Percentiles rank a stretch among this genome's conserved stretches.
These are phyloP conservation scores for Ericerus pela DNA, from an alignment of 1,140 invertebrate species.

Conservation along the genomic window DNA sequence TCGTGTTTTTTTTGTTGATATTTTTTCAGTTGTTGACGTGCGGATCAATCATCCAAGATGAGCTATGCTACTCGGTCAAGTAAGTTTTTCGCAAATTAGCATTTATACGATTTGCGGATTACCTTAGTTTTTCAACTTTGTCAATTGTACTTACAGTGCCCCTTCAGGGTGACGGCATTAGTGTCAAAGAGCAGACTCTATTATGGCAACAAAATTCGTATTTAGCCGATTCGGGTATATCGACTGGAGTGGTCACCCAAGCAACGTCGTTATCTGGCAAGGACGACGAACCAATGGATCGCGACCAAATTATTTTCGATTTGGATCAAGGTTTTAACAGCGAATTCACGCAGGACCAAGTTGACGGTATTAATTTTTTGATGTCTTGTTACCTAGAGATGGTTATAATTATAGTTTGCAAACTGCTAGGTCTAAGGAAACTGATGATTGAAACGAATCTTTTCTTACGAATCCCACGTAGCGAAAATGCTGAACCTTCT, in stretches of 20 bases:
- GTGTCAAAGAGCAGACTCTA: slow-evolving; percentile 72
- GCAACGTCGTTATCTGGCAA: slow-evolving; percentile 77
- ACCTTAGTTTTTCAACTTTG: neutral
- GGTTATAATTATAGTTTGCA: neutral
- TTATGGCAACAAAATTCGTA: slow-evolving; percentile 25
- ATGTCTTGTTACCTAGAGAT: too few relatives aligned
- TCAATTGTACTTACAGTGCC: too few relatives aligned
- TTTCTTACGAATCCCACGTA: too few relatives aligned
- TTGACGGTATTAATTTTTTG: slow-evolving; percentile 77
- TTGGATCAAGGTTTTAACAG: slow-evolving; percentile 75
- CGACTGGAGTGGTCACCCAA: slow-evolving; percentile 86
- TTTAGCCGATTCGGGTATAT: slow-evolving; percentile 79
- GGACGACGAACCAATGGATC: slow-evolving; percentile 69
- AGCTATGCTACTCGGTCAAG: neutral
- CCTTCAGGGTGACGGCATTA: neutral
- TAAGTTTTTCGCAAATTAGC: neutral
- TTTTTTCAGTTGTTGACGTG: too few relatives aligned
- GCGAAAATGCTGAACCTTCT: too few relatives aligned
- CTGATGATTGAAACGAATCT: neutral
- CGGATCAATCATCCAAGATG: too few relatives aligned
- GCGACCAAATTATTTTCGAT: slow-evolving; percentile 75
- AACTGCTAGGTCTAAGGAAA: neutral
- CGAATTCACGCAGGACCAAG: slow-evolving; percentile 86
- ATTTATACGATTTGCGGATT: neutral
- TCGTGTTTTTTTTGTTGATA: too few relatives aligned